A percentile compares a stretch with the other conserved stretches of the same genome.
These are phyloP conservation scores for Hedya salicella DNA, from an alignment of 2,888 invertebrate genomes.

Conservation along the genomic window DNA sequence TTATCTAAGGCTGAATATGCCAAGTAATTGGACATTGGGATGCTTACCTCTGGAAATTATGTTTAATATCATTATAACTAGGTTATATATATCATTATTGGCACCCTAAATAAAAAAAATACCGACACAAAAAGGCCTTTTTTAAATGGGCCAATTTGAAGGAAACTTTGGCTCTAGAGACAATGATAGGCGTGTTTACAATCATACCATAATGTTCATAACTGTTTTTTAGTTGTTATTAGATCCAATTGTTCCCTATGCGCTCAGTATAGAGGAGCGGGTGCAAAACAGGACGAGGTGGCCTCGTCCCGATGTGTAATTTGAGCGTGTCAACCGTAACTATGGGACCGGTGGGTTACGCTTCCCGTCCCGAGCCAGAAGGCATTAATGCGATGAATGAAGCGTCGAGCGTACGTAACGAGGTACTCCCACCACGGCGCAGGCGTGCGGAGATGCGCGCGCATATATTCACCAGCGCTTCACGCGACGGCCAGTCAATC, in stretches of 20 bases:
- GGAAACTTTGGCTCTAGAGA: too few relatives aligned
- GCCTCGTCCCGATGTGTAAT: conserved; percentile 23
- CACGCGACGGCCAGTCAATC: conserved; percentile 75
- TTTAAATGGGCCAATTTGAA: too few relatives aligned
- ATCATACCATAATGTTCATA: too few relatives aligned
- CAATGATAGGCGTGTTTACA: too few relatives aligned
- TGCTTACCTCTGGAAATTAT: too few relatives aligned
- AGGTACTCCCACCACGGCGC: conserved; percentile 72
- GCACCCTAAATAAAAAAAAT: too few relatives aligned
- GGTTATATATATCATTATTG: too few relatives aligned
- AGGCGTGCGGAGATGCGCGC: conserved; percentile 77
- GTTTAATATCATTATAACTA: too few relatives aligned
- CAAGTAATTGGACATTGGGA: too few relatives aligned
- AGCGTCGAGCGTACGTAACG: conserved; percentile 53
- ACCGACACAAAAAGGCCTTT: too few relatives aligned
- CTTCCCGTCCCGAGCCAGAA: conserved; percentile 44
- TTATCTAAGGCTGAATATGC: too few relatives aligned
- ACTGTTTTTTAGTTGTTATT: background rate
- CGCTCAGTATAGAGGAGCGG: conserved; percentile 1
- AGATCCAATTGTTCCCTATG: conserved; percentile 11
- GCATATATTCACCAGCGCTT: conserved; percentile 75
- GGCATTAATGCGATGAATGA: conserved; percentile 52
- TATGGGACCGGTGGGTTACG: conserved; percentile 42
- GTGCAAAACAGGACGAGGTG: conserved; percentile 30
- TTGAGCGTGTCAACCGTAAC: conserved; percentile 34